phyloP scores from a whole-genome alignment of 2,797 vertebrate species.

The Peromyscus melanophrys region DNA sequence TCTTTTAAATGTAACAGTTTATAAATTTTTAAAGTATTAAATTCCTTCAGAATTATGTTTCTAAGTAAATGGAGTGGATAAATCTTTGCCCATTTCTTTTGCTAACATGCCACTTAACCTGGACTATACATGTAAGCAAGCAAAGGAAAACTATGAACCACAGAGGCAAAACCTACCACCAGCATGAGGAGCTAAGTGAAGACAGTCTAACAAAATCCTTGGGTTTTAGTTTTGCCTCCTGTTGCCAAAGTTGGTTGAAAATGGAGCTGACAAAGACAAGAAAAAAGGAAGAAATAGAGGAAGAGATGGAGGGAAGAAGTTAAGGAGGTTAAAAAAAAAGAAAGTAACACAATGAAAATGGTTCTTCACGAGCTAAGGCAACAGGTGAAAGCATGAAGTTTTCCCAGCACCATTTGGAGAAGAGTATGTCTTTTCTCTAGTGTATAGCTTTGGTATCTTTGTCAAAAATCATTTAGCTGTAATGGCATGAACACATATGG shows the following conservation, averaged over 20 bases:
- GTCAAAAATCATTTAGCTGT: neutral
- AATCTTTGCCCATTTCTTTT: neutral
- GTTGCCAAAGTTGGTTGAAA: neutral
- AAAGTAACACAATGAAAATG: neutral
- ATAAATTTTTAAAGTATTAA: conserved; percentile 38
- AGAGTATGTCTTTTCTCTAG: neutral
- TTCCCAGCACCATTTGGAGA: neutral
- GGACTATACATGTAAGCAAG: neutral
- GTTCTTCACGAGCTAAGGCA: neutral
- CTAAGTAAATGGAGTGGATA: neutral
- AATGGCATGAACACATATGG: too few relatives aligned
- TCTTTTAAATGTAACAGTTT: conserved; percentile 12
- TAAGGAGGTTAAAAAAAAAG: neutral
- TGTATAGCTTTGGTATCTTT: neutral
- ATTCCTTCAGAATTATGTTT: conserved; percentile 49
- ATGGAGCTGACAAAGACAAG: too few relatives aligned
- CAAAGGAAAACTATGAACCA: neutral
- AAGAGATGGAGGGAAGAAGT: neutral
- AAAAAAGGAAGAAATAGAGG: accelerated
- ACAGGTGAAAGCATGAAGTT: neutral
- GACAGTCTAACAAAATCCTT: neutral
- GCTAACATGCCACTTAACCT: neutral
- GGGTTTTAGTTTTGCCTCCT: neutral
- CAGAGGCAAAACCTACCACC: neutral
- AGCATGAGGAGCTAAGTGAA: neutral